Base-by-base conservation (phyloP, 2,888 invertebrate genomes). In the Microplitis deprimator region DNA sequence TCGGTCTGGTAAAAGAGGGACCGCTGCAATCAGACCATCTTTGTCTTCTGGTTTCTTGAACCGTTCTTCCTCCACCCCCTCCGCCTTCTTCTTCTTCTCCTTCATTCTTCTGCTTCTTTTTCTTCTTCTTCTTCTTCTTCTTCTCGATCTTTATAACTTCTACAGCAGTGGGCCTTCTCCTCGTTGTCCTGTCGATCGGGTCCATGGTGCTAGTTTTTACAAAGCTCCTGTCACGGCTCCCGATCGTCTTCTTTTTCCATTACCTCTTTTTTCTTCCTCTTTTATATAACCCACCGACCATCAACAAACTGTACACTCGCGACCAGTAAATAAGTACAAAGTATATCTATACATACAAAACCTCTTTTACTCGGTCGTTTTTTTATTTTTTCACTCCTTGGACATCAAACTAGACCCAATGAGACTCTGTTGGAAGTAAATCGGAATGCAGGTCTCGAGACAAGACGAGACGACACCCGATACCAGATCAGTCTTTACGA, bases 1-100 rank as follows among this genome's bases (percentile, higher is more conserved):
- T 81, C 82, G 84, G 81, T 82, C 75, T 83, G 82, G 82, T 84
- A 84, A 87, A 86, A 87, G 85, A 83, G 85, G 39, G 81, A 80
- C 82, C 81, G 83, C 81, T 29, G 10, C 50, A 50, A 50, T 50
- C 50, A 50, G 50, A 50, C 50, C 50, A 50, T 50, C 50, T 50
- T 50, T 13, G 50, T 50, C 50, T 50, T 50, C 50, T 77, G 70
- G 79, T 77, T 76, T 76, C 76, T 77, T 79, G 75, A 77, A 76
- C 79, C 67, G 75, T 67, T 76, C 76, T 61, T 75, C 78, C 75
- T 62, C 68, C 61, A 20, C 73, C 69, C 73, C 62, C 17, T 38
- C 72, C 40, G 40, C 61, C 16, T n/a, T 50, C 3, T 50, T 10
- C 50, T 50, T 13, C 50, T 50, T 8, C 50, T 50, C 50, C 50